Conservation (phyloP, 2,113 vertebrate genomes). For the Coreoperca whiteheadi region DNA sequence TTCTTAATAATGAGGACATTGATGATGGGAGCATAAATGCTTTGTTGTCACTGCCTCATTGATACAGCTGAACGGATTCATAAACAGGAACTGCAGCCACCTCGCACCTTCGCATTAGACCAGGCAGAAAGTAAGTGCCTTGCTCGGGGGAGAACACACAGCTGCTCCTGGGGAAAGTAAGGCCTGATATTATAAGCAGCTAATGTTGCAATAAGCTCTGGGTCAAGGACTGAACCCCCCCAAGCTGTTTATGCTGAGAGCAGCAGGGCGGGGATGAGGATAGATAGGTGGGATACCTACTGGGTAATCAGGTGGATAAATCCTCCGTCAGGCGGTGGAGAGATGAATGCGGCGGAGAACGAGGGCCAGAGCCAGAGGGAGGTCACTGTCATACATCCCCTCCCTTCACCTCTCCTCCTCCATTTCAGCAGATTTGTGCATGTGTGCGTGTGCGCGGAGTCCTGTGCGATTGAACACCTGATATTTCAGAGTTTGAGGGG, state of each 20-base stretch:
- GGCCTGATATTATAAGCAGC: neutral
- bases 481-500: conserved; percentile 29
- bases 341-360: neutral
- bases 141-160: neutral
- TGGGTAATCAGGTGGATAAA: conserved; percentile 37
- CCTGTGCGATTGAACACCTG: conserved; percentile 15
- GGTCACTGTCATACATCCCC: conserved; percentile 29
- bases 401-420: conserved; percentile 4
- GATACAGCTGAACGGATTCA: neutral
- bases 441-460: neutral
- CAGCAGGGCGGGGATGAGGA: neutral
- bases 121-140: neutral
- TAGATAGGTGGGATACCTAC: conserved; percentile 13
- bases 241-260: conserved; percentile 7
- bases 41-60: no score
- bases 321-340: neutral
- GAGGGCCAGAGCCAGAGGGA: conserved; percentile 3
- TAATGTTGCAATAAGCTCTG: conserved; percentile 8
- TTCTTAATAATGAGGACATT: no score
- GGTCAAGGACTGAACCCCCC: conserved; percentile 9
- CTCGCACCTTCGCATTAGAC: neutral
- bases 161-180: neutral
- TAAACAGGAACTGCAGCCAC: neutral
- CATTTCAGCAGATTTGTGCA: neutral
- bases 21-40: no score